Evolutionary conservation across 2,797 vertebrate genomes (phyloP).

Genomic region (Leptatherina wallacei): DNA sequence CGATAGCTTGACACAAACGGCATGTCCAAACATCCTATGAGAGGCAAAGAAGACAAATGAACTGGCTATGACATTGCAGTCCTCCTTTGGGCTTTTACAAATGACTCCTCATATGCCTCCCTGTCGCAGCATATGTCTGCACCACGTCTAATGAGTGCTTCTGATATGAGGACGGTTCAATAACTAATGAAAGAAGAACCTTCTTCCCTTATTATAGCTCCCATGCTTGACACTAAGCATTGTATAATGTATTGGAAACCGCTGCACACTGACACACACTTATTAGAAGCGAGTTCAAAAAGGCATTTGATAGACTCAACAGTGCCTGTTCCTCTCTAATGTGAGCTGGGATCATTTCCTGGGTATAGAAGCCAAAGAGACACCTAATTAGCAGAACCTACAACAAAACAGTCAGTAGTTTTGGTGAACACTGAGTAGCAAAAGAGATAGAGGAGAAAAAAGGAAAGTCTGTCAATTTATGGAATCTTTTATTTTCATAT

Average conservation of each 20-base stretch:
- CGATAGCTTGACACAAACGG: slow-evolving; percentile 63
- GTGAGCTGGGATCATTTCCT: slow-evolving; percentile 68
- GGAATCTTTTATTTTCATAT: slow-evolving; percentile 46
- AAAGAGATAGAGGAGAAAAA: slow-evolving; percentile 51
- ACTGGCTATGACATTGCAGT: slow-evolving; percentile 62
- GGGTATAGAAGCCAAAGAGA: slow-evolving; percentile 54
- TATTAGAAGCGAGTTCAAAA: slow-evolving; percentile 78
- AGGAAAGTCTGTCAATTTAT: slow-evolving; percentile 29
- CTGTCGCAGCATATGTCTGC: slow-evolving; percentile 78
- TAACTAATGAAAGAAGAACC: slow-evolving; percentile 81
- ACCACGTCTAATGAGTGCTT: slow-evolving; percentile 80
- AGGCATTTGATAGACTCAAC: slow-evolving; percentile 73
- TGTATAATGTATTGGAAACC: slow-evolving; percentile 77
- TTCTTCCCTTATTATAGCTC: slow-evolving; percentile 75
- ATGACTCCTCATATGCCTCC: slow-evolving; percentile 77
- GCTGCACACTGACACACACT: slow-evolving; percentile 63
- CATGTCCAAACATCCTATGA: slow-evolving; percentile 71
- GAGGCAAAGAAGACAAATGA: slow-evolving; percentile 75
- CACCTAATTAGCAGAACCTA: slow-evolving; percentile 71
- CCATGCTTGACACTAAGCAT: slow-evolving; percentile 77
- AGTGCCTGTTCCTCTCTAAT: slow-evolving; percentile 60
- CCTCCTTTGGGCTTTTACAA: slow-evolving; percentile 79
- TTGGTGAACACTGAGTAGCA: slow-evolving; percentile 37
- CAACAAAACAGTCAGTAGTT: slow-evolving; percentile 69
- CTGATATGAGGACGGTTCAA: slow-evolving; percentile 78